Base-by-base conservation (phyloP, 1,140 invertebrate species). In the Drosophila guanche region DNA sequence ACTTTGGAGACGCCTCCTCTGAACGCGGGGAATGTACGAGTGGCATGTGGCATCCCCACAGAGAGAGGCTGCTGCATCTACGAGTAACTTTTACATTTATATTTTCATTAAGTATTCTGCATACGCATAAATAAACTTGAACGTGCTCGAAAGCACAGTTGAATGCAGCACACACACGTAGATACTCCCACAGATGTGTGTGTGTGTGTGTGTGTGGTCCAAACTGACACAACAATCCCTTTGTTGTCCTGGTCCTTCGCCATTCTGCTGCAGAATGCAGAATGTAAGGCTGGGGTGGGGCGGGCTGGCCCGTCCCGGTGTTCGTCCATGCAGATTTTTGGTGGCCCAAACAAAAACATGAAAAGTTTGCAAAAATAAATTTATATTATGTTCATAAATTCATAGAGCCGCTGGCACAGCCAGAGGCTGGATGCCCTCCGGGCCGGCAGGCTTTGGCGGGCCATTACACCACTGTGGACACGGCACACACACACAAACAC, bases 381-480 rank as follows among this genome's bases (percentile, higher is more conserved):
- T 90, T 90, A 90, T 90, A 90, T 90, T 90, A 90, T 90, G 88
- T 90, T 90, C 88, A 90, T 90, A 90, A 90, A 90, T 90, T 90
- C 88, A 90, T 88, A 88, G 79, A 90, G 84, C 86, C 43, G 55
- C 54, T 62, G 67, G 54, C 66, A 56, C 43, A 76, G 60, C 63
- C 59, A 62, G 62, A 51, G 27, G 59, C 69, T 43, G 77, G 29
- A 8, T 33, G 8, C 12, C 33, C 33, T 37, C 33, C 33, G 33
- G 33, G 8, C 29, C 65, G 68, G 56, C 72, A 76, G 75, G 79
- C 83, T 80, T 79, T 80, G 57, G 57, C 57, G 46, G 79, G 57
- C 79, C 73, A 86, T 86, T 81, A 86, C 77, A 70, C 52, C 55
- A 65, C 75, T 61, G 55, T 70, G 66, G 58, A 62, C 70, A 68